Evolutionary conservation across 2,888 invertebrate species (phyloP).

Genomic region (Thyatira batis): DNA sequence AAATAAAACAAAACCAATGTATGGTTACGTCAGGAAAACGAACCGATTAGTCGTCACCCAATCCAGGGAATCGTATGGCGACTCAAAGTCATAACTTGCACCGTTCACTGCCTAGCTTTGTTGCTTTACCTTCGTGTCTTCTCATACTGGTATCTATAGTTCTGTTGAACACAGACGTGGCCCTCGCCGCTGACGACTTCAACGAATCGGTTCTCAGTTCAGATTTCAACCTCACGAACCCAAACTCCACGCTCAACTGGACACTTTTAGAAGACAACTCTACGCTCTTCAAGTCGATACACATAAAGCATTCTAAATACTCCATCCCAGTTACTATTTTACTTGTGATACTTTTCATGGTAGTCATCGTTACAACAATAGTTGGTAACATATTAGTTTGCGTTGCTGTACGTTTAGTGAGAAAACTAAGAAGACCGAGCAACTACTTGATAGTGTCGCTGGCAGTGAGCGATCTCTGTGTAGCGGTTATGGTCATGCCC

Average conservation of each 20-base stretch:
- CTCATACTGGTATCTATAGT: slow-evolving; percentile 69
- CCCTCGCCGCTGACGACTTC: slow-evolving; percentile 54
- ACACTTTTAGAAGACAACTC: slow-evolving; percentile 61
- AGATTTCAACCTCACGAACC: slow-evolving; percentile 51
- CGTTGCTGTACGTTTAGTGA: slow-evolving; percentile 96
- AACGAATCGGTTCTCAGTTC: slow-evolving; percentile 47
- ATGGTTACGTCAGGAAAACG: slow-evolving; percentile 69
- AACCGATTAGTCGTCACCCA: slow-evolving; percentile 65
- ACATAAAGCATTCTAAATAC: slow-evolving; percentile 72
- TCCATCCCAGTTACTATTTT: slow-evolving; percentile 82
- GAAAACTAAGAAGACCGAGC: slow-evolving; percentile 93
- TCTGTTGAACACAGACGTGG: slow-evolving; percentile 54
- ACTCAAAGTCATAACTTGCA: slow-evolving; percentile 69
- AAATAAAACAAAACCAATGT: slow-evolving; percentile 66
- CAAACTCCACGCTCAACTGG: slow-evolving; percentile 63
- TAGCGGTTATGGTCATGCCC: slow-evolving; percentile 98
- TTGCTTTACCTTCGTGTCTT: slow-evolving; percentile 81
- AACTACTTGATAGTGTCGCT: slow-evolving; percentile 96
- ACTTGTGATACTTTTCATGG: slow-evolving; percentile 87
- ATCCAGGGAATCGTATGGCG: slow-evolving; percentile 79
- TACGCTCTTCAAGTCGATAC: slow-evolving; percentile 38
- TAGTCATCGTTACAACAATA: slow-evolving; percentile 90
- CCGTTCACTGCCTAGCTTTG: slow-evolving; percentile 80
- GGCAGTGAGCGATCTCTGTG: slow-evolving; percentile 97
- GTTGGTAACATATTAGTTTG: slow-evolving; percentile 96